Conservation (phyloP, 2,888 invertebrate species). For the Lepidochitona cinerea region DNA sequence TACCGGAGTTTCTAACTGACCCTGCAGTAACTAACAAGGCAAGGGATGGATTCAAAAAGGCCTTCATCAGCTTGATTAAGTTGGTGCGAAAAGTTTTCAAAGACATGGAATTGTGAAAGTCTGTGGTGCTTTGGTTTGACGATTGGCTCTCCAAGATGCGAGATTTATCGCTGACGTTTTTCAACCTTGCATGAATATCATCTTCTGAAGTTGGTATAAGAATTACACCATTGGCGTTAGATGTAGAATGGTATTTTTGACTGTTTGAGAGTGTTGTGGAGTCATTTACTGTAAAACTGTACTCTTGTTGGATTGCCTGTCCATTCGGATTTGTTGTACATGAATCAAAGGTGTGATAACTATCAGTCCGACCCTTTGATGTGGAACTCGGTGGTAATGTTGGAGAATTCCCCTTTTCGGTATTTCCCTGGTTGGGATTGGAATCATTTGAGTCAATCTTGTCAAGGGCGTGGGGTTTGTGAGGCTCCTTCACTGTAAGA, state of each 20-base stretch:
- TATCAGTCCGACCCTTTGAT: background rate
- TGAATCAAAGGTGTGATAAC: background rate
- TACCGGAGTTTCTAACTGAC: constrained; percentile 69
- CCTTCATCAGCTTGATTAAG: constrained; percentile 28
- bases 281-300: background rate
- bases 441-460: background rate
- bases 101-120: too few species aligned
- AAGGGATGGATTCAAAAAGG: constrained; percentile 64
- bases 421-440: too few species aligned
- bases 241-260: background rate
- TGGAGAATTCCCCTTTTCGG: too few species aligned
- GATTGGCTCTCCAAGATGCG: background rate
- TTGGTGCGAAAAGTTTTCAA: too few species aligned
- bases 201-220: background rate
- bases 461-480: background rate
- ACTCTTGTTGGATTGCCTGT: background rate
- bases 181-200: background rate
- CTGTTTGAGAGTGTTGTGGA: background rate
- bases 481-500: constrained; percentile 67
- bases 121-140: background rate
- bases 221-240: background rate
- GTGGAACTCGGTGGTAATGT: background rate
- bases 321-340: background rate
- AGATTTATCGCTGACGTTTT: background rate
- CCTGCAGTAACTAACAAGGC: constrained; percentile 68